Base-by-base conservation (phyloP, 2,888 invertebrate genomes). In the Camptogramma bilineatum region DNA sequence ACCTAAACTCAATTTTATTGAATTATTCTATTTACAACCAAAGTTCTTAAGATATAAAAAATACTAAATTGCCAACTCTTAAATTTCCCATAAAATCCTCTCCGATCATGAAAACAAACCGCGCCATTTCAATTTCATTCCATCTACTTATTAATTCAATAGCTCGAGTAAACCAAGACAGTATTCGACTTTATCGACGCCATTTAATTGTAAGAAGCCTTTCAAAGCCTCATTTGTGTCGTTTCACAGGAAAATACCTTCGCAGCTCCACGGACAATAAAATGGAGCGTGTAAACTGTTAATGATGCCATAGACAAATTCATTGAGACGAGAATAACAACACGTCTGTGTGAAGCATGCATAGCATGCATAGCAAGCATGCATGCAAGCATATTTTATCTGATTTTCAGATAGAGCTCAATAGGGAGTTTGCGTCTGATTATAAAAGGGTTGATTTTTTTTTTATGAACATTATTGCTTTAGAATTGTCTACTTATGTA, bases 251-350 rank as follows among this genome's bases (percentile, higher is more conserved):
- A 68, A 68, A 67, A 63, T 71, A 71, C 66, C 72, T 74, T 73
- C 69, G 71, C 70, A 75, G 73, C 71, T 70, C 74, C 57, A 68
- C 28, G 58, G 69, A 80, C 76, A 78, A 80, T 78, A 78, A 79
- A 78, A 64, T 56, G 75, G 70, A 72, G 63, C 70, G 68, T 72
- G 73, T 77, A 75, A 80, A 78, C 74, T 73, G 74, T 72, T 78
- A 77, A 75, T 73, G 75, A 75, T 39, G 16, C 8, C 44, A 9
- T 46, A 47, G 39, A 39, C 47, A 60, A 56, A 17, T 21, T 17
- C 16, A 51, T 28, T 9, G 31, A 28, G 13, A 18, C 9, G 28
- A 28, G 4, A 39, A 39, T 39, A 8, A 31, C 31, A 39, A 39
- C 34, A 4, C 16, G 13, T 18, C 7, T 8, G 24, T 50, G 24